Evolutionary conservation across 2,888 invertebrate genomes (phyloP).

Genomic region (Mesorhabditis spiculigera): DNA sequence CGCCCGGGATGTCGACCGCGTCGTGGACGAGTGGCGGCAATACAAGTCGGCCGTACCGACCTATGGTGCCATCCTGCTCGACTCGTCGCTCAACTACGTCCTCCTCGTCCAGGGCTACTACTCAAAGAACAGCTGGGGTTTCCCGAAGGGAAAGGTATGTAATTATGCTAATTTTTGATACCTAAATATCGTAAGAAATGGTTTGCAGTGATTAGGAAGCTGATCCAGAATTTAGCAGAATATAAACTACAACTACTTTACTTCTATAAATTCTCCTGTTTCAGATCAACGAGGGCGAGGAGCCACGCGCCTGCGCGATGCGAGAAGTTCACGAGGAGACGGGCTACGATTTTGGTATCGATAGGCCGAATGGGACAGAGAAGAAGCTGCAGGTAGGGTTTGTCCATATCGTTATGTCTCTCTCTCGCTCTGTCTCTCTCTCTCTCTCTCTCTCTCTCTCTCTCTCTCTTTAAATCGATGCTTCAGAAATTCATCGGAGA

Average conservation of each 20-base stretch:
- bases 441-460: neutral
- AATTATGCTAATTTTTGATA: no score
- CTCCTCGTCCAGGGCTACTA: slow-evolving; percentile 63
- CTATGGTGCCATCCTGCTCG: slow-evolving; percentile 86
- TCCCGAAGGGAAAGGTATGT: slow-evolving; percentile 87
- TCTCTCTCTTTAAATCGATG: neutral
- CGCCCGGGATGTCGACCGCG: slow-evolving; percentile 71
- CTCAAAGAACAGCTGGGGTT: slow-evolving; percentile 77
- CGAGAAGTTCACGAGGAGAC: slow-evolving; percentile 95
- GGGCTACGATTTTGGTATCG: slow-evolving; percentile 79
- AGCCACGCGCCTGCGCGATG: slow-evolving; percentile 85
- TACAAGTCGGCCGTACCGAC: slow-evolving; percentile 95
- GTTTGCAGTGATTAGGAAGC: no score
- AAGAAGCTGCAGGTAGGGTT: slow-evolving; percentile 10
- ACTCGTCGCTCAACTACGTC: slow-evolving; percentile 59
- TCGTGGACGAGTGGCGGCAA: slow-evolving; percentile 83
- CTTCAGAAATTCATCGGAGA: slow-evolving; percentile 76
- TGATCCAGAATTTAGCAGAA: no score
- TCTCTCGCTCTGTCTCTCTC: neutral
- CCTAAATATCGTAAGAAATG: no score
- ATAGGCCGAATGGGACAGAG: slow-evolving; percentile 59
- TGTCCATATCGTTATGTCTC: no score
- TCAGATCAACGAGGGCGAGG: slow-evolving; percentile 82
- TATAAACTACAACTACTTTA: neutral
- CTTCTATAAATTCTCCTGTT: neutral